phyloP scores from a whole-genome alignment of 2,113 vertebrate genomes.

The Sorex fumeus region DNA sequence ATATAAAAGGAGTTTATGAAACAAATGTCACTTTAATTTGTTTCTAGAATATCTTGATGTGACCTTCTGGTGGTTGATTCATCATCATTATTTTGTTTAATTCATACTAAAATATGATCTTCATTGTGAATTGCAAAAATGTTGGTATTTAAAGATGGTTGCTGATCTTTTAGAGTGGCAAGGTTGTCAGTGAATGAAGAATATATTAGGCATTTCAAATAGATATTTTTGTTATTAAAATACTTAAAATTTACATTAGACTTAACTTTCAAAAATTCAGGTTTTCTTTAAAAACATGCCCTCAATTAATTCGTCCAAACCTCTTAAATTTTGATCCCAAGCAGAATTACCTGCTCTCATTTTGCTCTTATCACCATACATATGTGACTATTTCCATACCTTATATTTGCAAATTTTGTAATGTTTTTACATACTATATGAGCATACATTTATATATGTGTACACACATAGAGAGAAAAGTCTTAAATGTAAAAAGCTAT shows the following conservation, averaged over 20 bases:
- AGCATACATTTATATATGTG: background rate
- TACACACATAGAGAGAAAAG: background rate
- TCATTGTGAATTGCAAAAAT: slow-evolving; percentile 28
- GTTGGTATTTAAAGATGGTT: background rate
- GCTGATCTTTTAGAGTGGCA: background rate
- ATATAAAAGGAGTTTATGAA: slow-evolving; percentile 70
- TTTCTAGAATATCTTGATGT: slow-evolving; percentile 59
- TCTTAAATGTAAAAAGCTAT: too few species aligned
- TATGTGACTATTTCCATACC: too few species aligned
- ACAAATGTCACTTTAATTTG: slow-evolving; percentile 68
- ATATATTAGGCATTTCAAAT: background rate
- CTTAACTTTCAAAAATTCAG: background rate
- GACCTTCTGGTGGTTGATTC: slow-evolving; percentile 55
- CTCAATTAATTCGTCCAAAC: background rate
- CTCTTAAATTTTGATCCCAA: background rate
- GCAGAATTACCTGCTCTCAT: background rate
- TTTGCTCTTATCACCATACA: background rate
- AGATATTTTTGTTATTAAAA: slow-evolving; percentile 1
- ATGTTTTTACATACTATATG: background rate
- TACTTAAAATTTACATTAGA: background rate
- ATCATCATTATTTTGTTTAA: slow-evolving; percentile 53
- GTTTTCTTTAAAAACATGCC: background rate
- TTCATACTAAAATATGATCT: slow-evolving; percentile 54
- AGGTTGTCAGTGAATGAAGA: background rate
- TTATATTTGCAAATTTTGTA: background rate